These are phyloP conservation scores for Oncorhynchus keta DNA, from an alignment of 2,113 vertebrate species.

Conservation along the genomic window DNA sequence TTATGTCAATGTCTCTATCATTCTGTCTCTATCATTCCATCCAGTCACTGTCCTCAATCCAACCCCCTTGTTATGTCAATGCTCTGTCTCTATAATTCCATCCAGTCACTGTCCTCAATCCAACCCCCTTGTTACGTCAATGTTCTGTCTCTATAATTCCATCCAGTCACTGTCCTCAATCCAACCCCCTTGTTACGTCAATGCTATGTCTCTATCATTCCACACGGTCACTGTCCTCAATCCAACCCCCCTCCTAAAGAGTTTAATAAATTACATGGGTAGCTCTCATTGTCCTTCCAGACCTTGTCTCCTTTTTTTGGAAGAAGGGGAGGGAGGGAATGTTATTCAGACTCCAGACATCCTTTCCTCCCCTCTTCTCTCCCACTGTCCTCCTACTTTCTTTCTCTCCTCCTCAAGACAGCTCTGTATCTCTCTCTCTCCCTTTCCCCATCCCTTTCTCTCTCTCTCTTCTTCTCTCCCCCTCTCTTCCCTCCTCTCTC, in stretches of 20 bases:
- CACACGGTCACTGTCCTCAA: conserved; percentile 48
- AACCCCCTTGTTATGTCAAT: no score
- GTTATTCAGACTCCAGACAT: no score
- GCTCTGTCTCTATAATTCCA: no score
- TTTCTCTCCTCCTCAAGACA: background rate
- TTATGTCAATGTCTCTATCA: no score
- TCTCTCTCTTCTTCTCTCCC: background rate
- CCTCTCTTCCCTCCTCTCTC: background rate
- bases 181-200: no score
- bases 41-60: no score
- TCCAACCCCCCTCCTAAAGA: conserved; percentile 46
- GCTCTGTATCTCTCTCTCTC: conserved; percentile 27
- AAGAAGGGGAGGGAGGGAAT: conserved; percentile 13
- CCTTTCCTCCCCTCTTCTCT: background rate
- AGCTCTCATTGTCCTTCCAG: conserved; percentile 70
- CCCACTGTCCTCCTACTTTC: background rate
- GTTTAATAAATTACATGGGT: conserved; percentile 76
- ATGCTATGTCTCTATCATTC: conserved; percentile 60
- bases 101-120: no score
- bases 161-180: no score
- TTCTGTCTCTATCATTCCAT: no score
- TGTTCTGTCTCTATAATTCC: no score
- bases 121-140: no score
- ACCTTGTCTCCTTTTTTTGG: conserved; percentile 68
- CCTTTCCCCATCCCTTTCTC: conserved; percentile 35